Evolutionary conservation across 2,113 vertebrate species (phyloP).

Genomic region (Amphiprion ocellaris): DNA sequence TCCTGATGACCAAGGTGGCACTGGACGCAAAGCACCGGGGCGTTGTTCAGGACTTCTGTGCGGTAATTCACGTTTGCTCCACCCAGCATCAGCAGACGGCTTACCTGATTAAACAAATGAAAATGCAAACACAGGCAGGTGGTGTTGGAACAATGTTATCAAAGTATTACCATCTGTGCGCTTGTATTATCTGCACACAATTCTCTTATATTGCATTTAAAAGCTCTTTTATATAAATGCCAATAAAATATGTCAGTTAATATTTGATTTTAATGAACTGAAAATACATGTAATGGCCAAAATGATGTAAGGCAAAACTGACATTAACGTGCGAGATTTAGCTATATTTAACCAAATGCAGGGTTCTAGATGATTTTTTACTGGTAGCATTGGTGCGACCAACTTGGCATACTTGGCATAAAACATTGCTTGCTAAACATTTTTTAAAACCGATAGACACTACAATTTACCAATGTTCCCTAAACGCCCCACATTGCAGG

Average conservation of each 20-base stretch:
- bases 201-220: not conserved
- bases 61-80: conserved; percentile 97
- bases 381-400: no score
- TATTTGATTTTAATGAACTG: not conserved
- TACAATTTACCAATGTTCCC: no score
- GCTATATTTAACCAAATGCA: not conserved
- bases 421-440: no score
- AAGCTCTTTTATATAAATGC: not conserved
- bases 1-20: conserved; percentile 96
- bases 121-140: conserved; percentile 16
- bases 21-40: conserved; percentile 94
- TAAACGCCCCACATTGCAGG: no score
- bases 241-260: not conserved
- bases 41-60: conserved; percentile 95
- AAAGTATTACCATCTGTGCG: conserved; percentile 8
- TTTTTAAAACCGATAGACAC: no score
- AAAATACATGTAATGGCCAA: not conserved
- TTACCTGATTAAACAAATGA: conserved; percentile 86
- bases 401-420: no score
- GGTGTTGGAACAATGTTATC: conserved; percentile 13
- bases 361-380: no score
- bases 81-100: conserved; percentile 94
- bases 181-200: conserved; percentile 2
- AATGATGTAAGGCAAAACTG: not conserved
- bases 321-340: not conserved